These are phyloP conservation scores for Aegithalos caudatus DNA, from an alignment of 2,113 vertebrate genomes.

Conservation along the genomic window DNA sequence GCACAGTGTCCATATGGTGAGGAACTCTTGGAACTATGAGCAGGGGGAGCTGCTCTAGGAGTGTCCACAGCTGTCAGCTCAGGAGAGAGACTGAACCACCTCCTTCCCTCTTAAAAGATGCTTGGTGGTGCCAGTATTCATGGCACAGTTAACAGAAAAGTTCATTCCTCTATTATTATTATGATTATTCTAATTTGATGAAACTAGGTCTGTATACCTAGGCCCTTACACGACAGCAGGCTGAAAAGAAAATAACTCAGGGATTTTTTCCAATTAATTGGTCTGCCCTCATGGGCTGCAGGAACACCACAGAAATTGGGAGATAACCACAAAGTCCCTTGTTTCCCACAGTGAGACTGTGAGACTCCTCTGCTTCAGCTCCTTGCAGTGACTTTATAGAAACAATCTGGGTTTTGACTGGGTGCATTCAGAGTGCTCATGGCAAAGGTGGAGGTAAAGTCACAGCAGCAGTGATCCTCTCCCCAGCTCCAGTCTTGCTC, in stretches of 20 bases:
- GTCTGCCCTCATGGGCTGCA: slow-evolving; percentile 47
- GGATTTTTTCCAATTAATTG: slow-evolving; percentile 72
- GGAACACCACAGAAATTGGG: slow-evolving; percentile 40
- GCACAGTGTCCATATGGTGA: background rate
- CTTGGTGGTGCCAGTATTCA: background rate
- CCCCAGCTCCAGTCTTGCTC: background rate
- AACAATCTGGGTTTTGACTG: background rate
- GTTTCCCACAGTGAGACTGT: background rate
- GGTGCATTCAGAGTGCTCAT: background rate
- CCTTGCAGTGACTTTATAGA: background rate
- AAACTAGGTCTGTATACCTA: slow-evolving; percentile 68
- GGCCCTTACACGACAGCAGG: slow-evolving; percentile 49
- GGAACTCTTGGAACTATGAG: background rate
- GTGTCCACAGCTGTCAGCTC: background rate
- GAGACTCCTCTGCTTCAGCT: slow-evolving; percentile 28
- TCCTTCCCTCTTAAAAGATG: background rate
- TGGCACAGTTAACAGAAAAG: background rate
- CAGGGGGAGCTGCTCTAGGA: background rate
- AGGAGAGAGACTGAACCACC: background rate
- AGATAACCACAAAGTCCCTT: slow-evolving; percentile 30
- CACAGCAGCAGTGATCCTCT: background rate
- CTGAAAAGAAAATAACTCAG: slow-evolving; percentile 67
- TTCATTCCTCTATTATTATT: background rate
- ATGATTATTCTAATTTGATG: background rate
- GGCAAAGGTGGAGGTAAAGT: background rate